Evolutionary conservation across 2,888 invertebrate genomes (phyloP).

Genomic region (Andrena praecox): DNA sequence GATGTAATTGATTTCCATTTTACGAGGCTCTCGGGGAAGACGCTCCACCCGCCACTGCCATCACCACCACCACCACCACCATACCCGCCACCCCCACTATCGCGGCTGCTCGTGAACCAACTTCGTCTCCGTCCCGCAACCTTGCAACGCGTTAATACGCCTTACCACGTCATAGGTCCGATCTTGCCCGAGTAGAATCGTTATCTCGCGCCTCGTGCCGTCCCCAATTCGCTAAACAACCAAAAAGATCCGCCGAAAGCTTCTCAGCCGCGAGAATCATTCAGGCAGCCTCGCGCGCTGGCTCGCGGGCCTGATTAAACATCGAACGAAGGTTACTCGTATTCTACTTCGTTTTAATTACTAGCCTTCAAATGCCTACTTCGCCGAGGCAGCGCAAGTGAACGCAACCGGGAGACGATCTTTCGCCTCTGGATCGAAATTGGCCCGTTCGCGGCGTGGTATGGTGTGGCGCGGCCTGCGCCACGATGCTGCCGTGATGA

Average conservation of each 20-base stretch:
- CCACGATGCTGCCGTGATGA: slow-evolving; percentile 43
- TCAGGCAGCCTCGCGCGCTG: too few species aligned
- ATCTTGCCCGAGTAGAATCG: slow-evolving; percentile 62
- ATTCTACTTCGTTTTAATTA: not conserved
- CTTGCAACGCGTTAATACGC: slow-evolving; percentile 59
- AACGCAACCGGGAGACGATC: slow-evolving; percentile 1
- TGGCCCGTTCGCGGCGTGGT: slow-evolving; percentile 3
- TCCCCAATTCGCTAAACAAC: not conserved
- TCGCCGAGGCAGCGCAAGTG: not conserved
- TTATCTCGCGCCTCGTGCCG: slow-evolving; percentile 77
- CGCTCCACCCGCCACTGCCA: slow-evolving; percentile 72
- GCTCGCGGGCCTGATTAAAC: too few species aligned
- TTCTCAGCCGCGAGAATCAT: too few species aligned
- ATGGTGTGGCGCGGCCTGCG: not conserved
- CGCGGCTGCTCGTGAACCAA: slow-evolving; percentile 1
- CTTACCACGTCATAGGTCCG: slow-evolving; percentile 45
- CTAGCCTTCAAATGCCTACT: not conserved
- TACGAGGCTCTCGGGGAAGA: slow-evolving; percentile 81
- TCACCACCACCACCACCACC: slow-evolving; percentile 43
- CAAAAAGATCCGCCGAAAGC: not conserved
- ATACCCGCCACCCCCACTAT: slow-evolving; percentile 45
- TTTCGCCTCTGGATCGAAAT: slow-evolving; percentile 26
- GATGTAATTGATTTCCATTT: slow-evolving; percentile 85
- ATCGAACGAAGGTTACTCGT: too few species aligned
- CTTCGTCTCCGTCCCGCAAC: not conserved